These are phyloP conservation scores for Cardiocondyla obscurior DNA, from an alignment of 1,140 invertebrate species.

Conservation along the genomic window DNA sequence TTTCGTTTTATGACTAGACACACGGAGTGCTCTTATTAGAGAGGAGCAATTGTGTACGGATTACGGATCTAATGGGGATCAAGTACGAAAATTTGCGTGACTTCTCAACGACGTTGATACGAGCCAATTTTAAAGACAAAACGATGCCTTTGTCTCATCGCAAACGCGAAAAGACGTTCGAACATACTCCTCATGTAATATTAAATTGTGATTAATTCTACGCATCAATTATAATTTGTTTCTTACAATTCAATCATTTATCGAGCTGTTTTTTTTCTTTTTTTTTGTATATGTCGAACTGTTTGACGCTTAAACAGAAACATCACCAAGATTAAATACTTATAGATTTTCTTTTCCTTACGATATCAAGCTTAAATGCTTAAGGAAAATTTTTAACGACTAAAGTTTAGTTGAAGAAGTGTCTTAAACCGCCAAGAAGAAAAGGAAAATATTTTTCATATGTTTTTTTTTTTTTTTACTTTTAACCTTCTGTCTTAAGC, in stretches of 20 bases:
- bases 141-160: background rate
- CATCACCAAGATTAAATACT: background rate
- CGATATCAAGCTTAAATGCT: background rate
- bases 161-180: background rate
- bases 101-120: background rate
- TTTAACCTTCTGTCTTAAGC: background rate
- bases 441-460: background rate
- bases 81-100: constrained; percentile 2
- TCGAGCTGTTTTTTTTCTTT: background rate
- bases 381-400: background rate
- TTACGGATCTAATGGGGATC: background rate
- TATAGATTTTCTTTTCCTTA: background rate
- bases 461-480: background rate
- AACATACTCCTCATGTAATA: background rate
- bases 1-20: background rate
- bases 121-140: background rate
- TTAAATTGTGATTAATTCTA: constrained; percentile 45
- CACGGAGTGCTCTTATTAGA: constrained; percentile 5
- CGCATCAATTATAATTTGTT: background rate
- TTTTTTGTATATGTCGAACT: no score
- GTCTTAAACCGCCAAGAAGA: background rate
- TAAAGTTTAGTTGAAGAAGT: background rate
- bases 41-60: background rate
- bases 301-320: background rate
- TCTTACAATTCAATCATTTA: constrained; percentile 9